Evolutionary conservation across 1,140 invertebrate species (phyloP).

Genomic region (Catajapyx aquilonaris): DNA sequence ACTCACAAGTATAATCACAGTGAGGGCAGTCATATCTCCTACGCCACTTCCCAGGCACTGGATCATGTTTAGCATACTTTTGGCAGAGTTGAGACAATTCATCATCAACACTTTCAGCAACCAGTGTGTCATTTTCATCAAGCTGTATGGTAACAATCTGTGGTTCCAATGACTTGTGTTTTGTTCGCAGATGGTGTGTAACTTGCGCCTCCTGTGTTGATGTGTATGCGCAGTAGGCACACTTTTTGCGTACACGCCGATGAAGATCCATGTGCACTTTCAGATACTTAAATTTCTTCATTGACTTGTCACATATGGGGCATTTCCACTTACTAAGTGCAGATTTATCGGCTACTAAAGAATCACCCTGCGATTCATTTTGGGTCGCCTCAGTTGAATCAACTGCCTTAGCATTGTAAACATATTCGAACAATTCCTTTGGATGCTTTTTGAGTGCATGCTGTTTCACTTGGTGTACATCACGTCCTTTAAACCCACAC

Average conservation of each 20-base stretch:
- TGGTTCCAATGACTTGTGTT: constrained; percentile 4
- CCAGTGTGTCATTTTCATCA: constrained; percentile 4
- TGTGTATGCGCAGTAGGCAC: constrained; percentile 8
- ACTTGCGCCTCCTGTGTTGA: constrained; percentile 5
- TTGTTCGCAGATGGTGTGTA: constrained; percentile 3
- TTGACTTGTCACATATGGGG: constrained; percentile 8
- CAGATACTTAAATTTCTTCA: constrained; percentile 9
- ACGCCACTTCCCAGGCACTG: constrained; percentile 6
- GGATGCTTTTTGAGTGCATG: constrained; percentile 9
- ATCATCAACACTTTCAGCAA: constrained; percentile 5
- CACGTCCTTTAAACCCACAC: constrained; percentile 8
- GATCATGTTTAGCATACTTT: constrained; percentile 5
- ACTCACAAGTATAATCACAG: constrained; percentile 10
- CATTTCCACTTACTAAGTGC: neutral
- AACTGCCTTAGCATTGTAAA: constrained; percentile 3
- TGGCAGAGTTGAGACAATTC: constrained; percentile 1
- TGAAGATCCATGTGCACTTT: constrained; percentile 9
- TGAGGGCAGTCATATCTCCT: constrained; percentile 9
- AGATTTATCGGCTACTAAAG: neutral
- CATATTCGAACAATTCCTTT: constrained; percentile 1
- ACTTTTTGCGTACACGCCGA: constrained; percentile 4
- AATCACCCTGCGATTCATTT: neutral
- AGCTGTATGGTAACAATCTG: constrained; percentile 5
- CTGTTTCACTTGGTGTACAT: constrained; percentile 9
- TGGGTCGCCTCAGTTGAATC: constrained; percentile 3